These are phyloP conservation scores for Deroplatys truncata DNA, from an alignment of 2,888 invertebrate genomes.

Conservation along the genomic window DNA sequence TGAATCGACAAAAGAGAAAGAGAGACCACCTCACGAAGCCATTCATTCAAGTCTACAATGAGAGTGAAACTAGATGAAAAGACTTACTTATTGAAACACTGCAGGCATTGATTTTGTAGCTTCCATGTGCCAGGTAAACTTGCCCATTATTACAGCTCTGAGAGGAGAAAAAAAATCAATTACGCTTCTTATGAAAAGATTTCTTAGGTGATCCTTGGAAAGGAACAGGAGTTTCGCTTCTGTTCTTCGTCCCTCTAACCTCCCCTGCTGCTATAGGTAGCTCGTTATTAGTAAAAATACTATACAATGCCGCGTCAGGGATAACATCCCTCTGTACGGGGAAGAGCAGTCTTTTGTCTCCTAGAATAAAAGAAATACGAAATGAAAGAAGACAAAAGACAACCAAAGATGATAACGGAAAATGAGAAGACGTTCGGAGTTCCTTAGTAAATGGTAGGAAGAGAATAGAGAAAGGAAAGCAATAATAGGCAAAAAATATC, in stretches of 20 bases:
- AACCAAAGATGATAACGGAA: conserved; percentile 1
- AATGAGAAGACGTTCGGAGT: not conserved
- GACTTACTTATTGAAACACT: not conserved
- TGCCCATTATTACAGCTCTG: not conserved
- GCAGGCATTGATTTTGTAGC: not conserved
- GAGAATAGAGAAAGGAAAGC: not conserved
- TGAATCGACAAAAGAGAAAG: too few species aligned
- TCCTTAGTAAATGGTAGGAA: not conserved
- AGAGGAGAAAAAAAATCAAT: not conserved
- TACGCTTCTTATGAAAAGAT: not conserved
- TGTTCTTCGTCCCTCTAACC: not conserved
- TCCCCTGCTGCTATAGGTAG: not conserved
- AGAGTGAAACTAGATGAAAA: not conserved
- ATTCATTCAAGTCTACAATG: too few species aligned
- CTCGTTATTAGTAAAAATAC: not conserved
- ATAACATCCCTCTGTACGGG: not conserved
- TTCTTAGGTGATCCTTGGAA: not conserved
- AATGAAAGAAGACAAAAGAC: not conserved
- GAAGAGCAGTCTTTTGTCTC: not conserved
- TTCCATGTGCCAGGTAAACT: not conserved
- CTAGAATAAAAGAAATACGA: conserved; percentile 2
- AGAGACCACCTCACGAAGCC: too few species aligned
- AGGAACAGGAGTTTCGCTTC: not conserved
- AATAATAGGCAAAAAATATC: not conserved
- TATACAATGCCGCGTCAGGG: not conserved